These are phyloP conservation scores for Cyprinodon tularosa DNA, from an alignment of 2,113 vertebrate genomes.

Conservation along the genomic window DNA sequence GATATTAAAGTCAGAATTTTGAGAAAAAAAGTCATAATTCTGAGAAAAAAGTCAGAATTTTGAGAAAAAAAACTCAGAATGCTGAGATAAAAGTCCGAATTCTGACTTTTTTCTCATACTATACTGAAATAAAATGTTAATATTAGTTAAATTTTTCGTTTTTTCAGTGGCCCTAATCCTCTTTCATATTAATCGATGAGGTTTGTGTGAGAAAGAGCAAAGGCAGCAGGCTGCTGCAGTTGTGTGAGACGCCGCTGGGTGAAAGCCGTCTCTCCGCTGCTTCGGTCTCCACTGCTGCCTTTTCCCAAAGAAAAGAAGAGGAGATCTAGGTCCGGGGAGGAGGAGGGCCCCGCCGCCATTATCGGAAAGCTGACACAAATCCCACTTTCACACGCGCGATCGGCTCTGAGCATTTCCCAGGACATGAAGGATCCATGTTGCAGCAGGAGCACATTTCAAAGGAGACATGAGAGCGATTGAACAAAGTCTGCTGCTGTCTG, in stretches of 20 bases:
- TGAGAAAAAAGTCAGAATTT: too few relatives aligned
- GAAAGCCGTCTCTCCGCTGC: conserved; percentile 77
- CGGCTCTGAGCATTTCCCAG: conserved; percentile 28
- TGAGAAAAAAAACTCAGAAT: too few relatives aligned
- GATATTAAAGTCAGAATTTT: too few relatives aligned
- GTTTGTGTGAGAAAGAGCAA: neutral
- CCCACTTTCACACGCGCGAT: conserved; percentile 70
- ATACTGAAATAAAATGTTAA: neutral
- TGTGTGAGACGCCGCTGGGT: conserved; percentile 82
- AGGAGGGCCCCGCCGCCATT: conserved; percentile 78
- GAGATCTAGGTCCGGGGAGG: conserved; percentile 75
- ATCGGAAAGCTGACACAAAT: conserved; percentile 74
- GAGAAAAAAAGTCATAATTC: too few relatives aligned
- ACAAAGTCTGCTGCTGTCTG: conserved; percentile 56
- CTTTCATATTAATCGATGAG: too few relatives aligned
- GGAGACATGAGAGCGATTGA: conserved; percentile 44
- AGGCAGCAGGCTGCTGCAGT: conserved; percentile 74
- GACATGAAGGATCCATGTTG: conserved; percentile 43
- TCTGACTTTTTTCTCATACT: too few relatives aligned
- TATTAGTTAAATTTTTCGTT: too few relatives aligned
- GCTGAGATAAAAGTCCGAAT: too few relatives aligned
- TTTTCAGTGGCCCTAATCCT: too few relatives aligned
- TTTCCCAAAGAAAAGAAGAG: conserved; percentile 79
- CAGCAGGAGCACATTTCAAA: conserved; percentile 25
- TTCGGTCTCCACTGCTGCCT: conserved; percentile 74